These are phyloP conservation scores for Dendrocincla fuliginosa DNA, from an alignment of 2,797 vertebrate genomes.

Conservation along the genomic window DNA sequence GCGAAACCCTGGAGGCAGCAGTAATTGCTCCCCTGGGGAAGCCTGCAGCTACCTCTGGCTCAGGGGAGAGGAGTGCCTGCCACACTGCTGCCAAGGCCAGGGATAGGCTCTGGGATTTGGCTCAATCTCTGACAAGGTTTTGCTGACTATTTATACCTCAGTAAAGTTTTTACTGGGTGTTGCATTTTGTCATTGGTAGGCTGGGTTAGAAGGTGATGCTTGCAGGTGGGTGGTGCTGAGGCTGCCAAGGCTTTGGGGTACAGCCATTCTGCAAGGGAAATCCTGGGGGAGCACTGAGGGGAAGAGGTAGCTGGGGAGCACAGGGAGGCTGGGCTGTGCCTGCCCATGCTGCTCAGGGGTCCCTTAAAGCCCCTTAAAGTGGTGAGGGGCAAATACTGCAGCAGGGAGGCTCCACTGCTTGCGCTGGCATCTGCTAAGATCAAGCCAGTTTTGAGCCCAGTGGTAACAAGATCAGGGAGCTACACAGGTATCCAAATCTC, in stretches of 20 bases:
- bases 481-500: background rate
- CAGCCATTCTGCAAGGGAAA: background rate
- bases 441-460: background rate
- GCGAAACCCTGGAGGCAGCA: background rate
- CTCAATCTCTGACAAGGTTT: background rate
- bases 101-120: background rate
- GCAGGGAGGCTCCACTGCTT: background rate
- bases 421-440: background rate
- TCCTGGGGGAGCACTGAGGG: background rate
- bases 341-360: background rate
- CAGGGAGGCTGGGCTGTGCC: background rate
- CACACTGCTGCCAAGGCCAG: background rate
- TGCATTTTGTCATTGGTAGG: background rate
- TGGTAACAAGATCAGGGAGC: background rate
- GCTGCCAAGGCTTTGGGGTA: background rate
- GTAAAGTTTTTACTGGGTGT: background rate
- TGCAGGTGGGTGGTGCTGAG: background rate
- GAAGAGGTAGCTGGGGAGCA: background rate
- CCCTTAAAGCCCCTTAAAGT: accelerated
- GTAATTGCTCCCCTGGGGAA: background rate
- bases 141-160: background rate
- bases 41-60: background rate
- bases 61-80: background rate
- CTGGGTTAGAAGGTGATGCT: background rate
- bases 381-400: background rate